Base-by-base conservation (phyloP, 2,113 vertebrate species). In the Neodon shergylaensis region DNA sequence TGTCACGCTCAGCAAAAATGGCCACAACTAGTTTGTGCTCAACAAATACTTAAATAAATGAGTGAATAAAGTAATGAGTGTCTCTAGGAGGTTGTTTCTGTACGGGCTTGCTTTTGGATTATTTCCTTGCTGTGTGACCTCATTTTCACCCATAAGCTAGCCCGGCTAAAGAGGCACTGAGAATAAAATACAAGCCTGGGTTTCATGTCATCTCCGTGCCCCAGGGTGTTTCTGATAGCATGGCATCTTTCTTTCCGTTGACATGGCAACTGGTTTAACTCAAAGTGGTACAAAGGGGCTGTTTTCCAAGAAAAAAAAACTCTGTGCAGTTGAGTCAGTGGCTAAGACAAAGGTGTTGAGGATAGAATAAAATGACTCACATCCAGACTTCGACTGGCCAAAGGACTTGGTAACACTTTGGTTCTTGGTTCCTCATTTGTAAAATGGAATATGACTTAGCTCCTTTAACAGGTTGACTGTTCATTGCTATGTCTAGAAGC, bases 361-460 rank as follows among this genome's bases (percentile, higher is more conserved):
- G 22, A 8, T 7, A 72, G 22, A 92, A 58, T 33, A 77, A 85
- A 85, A 44, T 83, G 21, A 66, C 10, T 90, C 11, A 47, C 28
- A 31, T 77, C 26, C 17, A 66, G 63, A 31, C 26, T 54, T 74
- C 39, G 42, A 54, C 31, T 65, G 54, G 72, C 1, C 49, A 72
- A 94, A 52, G 24, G 42, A 39, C 36, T 83, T 65, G 17, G 2
- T 33, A 39, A 22, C 13, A 66, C 58, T 66, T 63, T 36, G 78
- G 22, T 76, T 93, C 77, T 93, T 81, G 47, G 87, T 49, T 88
- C 73, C 26, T 93, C 24, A 11, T 82, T 87, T 78, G n/a, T 82
- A 52, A 93, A 89, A 92, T 39, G 61, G 90, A 49, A 17, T 77
- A 28, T 54, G 74, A 81, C 7, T 33, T 24, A 36, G 10, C 54